Evolutionary conservation across 2,888 invertebrate species (phyloP), one percentile per base, ranked within the genome.

Genomic region (Oegoconia quadripuncta): DNA sequence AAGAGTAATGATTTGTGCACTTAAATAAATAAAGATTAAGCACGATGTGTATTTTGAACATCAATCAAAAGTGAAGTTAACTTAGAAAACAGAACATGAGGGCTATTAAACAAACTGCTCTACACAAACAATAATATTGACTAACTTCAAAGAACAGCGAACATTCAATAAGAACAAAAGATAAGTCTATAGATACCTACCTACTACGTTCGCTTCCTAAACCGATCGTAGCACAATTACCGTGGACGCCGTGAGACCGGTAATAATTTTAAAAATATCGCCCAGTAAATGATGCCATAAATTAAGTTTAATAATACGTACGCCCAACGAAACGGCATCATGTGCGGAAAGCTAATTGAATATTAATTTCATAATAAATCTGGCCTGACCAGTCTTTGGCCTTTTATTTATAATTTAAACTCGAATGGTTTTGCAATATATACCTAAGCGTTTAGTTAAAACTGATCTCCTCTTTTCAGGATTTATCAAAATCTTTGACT

Each of bases 291-390:
- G 82, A 84, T 81, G 86, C 82, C 70, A 83, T 87, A 87, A 86
- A 86, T 87, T 78, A 57, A 77, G 77, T 74, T 80, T 86, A 87
- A 86, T 87, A 87, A 86, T 73, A 82, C 81, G 64, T 74, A 81
- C 82, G 84, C 78, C 83, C 81, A 80, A 66, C 70, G 66, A 64
- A 71, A 72, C 76, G 64, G 76, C 74, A 71, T 82, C 82, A 86
- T 87, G 86, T 86, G 84, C 84, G 80, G 84, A 87, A 82, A 84
- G 84, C 83, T 86, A 86, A 87, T 86, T 86, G 87, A 86, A 84
- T 86, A 83, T 87, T 87, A 86, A 87, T 83, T 83, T 84, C 67
- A 77, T 72, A 74, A 80, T 79, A 83, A 86, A 86, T 86, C 86
- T 80, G 74, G 78, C 72, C 53, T 53, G 68, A 75, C 83, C 56